Conservation (phyloP, 2,113 vertebrate species). For the Triplophysa tibetana region DNA sequence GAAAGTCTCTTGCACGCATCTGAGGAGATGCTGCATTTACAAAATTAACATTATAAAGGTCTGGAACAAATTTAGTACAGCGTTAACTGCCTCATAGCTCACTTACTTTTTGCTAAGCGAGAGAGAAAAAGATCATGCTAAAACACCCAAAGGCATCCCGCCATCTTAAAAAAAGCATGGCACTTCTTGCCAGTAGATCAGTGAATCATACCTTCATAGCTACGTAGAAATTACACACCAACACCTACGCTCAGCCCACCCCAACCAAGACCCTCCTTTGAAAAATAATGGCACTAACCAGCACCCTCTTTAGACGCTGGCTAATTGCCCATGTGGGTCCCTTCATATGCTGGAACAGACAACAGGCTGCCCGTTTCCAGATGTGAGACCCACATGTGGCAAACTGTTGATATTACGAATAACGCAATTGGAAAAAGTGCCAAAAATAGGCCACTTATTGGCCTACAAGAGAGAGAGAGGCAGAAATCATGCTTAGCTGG, state of each 20-base stretch:
- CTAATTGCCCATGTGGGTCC: slow-evolving; percentile 69
- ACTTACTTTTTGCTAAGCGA: not conserved
- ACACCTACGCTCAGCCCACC: slow-evolving; percentile 35
- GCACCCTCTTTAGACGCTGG: slow-evolving; percentile 59
- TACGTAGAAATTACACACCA: slow-evolving; percentile 9
- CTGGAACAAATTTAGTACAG: not conserved
- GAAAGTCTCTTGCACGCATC: not conserved
- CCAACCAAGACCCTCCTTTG: slow-evolving; percentile 33
- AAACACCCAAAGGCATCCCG: not conserved
- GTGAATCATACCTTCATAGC: slow-evolving; percentile 28
- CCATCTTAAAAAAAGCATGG: not conserved
- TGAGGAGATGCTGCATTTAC: not conserved
- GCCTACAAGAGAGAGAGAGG: slow-evolving; percentile 23
- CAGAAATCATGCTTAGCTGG: slow-evolving; percentile 25
- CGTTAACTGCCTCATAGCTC: not conserved
- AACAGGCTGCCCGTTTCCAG: slow-evolving; percentile 59
- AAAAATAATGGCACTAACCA: slow-evolving; percentile 42
- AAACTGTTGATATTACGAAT: slow-evolving; percentile 71
- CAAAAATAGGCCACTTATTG: slow-evolving; percentile 32
- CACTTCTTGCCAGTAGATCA: not conserved
- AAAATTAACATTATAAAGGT: not conserved
- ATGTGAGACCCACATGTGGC: slow-evolving; percentile 72
- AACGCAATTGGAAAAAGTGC: slow-evolving; percentile 73
- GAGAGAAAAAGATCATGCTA: not conserved
- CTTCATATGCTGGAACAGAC: slow-evolving; percentile 44